Percentiles rank a stretch among this genome's conserved stretches.
Evolutionary conservation across 2,797 vertebrate species (phyloP).

Genomic region (Tragopan temminckii): DNA sequence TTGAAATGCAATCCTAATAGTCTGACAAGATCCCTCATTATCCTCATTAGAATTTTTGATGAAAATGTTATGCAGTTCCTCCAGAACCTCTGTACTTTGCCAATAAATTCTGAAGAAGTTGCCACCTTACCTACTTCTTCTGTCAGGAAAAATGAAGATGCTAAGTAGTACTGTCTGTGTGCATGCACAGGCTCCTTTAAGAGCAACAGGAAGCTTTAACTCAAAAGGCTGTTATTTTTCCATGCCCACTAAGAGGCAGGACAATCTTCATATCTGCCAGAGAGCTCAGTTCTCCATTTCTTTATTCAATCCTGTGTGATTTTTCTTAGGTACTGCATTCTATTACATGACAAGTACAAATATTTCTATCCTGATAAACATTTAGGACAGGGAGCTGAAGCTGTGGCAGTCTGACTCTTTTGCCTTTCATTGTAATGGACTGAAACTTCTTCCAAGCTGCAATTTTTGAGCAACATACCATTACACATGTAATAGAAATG

Average conservation of each 20-base stretch:
- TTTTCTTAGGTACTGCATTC: background rate
- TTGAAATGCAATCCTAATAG: background rate
- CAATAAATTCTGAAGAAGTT: background rate
- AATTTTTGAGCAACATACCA: background rate
- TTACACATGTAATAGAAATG: rapidly evolving
- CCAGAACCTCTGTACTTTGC: background rate
- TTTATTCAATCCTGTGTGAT: background rate
- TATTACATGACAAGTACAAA: background rate
- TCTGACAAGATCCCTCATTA: background rate
- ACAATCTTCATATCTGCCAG: background rate
- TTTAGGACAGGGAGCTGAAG: background rate
- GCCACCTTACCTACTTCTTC: background rate
- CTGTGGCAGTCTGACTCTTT: background rate
- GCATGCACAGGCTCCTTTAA: background rate
- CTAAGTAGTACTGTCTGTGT: background rate
- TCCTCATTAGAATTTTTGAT: background rate
- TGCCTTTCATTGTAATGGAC: rapidly evolving
- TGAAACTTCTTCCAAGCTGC: background rate
- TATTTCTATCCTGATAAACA: rapidly evolving
- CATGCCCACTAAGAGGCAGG: background rate
- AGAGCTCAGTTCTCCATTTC: background rate
- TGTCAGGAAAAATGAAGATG: background rate
- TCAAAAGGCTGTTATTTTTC: constrained; percentile 50
- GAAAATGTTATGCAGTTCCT: background rate
- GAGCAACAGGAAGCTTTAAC: constrained; percentile 53